Percentiles rank a stretch among this genome's conserved stretches.
phyloP scores from a whole-genome alignment of 1,140 invertebrate genomes.

The Pantala flavescens region DNA sequence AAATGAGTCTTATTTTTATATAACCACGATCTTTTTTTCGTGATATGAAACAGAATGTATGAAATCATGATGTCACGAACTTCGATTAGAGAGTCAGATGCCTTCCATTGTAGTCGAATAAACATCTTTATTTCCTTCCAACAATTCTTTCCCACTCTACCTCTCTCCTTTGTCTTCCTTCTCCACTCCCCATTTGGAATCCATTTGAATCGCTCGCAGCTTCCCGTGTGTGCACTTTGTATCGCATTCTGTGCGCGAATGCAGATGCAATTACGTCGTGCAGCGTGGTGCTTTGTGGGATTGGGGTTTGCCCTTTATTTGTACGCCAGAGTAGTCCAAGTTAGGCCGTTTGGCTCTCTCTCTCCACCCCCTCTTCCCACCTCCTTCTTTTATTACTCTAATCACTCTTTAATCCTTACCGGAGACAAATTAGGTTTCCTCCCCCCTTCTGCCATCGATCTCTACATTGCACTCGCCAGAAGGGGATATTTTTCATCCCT shows the following conservation, averaged over 20 bases:
- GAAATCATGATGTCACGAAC: no score
- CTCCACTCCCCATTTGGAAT: not conserved
- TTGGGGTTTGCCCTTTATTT: conserved; percentile 5
- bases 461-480: not conserved
- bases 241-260: conserved; percentile 3
- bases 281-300: conserved; percentile 2
- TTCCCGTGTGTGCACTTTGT: conserved; percentile 8
- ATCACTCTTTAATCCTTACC: conserved; percentile 9
- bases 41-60: no score
- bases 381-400: conserved; percentile 3
- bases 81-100: no score
- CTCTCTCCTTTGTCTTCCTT: not conserved
- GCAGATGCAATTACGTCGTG: conserved; percentile 1
- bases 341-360: not conserved
- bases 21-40: no score
- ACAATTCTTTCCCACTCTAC: not conserved
- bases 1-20: no score
- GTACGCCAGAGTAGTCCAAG: conserved; percentile 1
- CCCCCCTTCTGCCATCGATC: not conserved
- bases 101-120: no score
- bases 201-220: not conserved
- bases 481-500: not conserved
- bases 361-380: not conserved
- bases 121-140: no score
- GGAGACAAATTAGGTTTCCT: conserved; percentile 1